These are phyloP conservation scores for Chromoteleia sp. DNA, from an alignment of 2,888 invertebrate genomes.

Conservation along the genomic window DNA sequence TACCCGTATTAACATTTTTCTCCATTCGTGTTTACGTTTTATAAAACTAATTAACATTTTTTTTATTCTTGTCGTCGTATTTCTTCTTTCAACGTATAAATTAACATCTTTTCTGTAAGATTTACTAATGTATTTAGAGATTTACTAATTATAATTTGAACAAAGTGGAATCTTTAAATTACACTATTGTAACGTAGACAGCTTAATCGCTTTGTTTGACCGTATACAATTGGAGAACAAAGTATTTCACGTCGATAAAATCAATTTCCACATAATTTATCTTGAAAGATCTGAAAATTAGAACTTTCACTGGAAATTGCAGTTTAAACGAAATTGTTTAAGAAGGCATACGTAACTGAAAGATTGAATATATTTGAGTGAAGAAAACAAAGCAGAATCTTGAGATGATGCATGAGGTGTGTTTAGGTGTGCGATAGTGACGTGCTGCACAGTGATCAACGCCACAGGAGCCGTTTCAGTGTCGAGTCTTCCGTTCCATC, in stretches of 20 bases:
- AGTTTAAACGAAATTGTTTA: slow-evolving; percentile 39
- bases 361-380: slow-evolving; percentile 66
- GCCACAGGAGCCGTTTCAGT: slow-evolving; percentile 83
- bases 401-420: slow-evolving; percentile 84
- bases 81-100: not conserved
- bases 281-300: not conserved
- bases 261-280: slow-evolving; percentile 19
- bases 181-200: not conserved
- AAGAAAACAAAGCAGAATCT: slow-evolving; percentile 80
- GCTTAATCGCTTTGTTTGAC: not conserved
- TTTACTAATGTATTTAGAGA: not conserved
- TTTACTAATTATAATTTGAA: not conserved
- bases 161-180: not conserved
- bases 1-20: no score
- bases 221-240: not conserved
- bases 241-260: not conserved
- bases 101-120: not conserved
- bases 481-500: slow-evolving; percentile 72
- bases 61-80: no score
- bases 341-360: slow-evolving; percentile 44
- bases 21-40: no score
- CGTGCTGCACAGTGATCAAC: slow-evolving; percentile 79
- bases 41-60: no score
- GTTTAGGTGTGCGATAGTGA: slow-evolving; percentile 84
- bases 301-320: slow-evolving; percentile 40